These are phyloP conservation scores for Cataglyphis hispanica DNA, from an alignment of 1,140 invertebrate genomes.

Conservation along the genomic window DNA sequence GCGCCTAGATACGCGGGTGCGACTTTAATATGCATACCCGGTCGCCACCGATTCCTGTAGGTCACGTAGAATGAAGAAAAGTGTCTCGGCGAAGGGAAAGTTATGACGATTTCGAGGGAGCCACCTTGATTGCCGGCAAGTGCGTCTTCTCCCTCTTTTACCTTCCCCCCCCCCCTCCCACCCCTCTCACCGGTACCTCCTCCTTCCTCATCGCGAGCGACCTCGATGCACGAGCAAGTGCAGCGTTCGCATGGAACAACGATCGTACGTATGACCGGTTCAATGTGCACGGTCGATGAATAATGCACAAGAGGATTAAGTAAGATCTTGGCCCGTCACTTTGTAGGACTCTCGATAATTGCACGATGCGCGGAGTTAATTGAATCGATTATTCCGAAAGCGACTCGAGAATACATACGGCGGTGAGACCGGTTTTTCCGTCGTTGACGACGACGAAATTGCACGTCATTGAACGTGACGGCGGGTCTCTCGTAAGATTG, in stretches of 20 bases:
- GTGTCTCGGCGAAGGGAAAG: conserved; percentile 66
- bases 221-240: conserved; percentile 51
- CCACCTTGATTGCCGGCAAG: not conserved
- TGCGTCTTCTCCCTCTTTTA: not conserved
- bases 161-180: not conserved
- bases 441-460: not conserved
- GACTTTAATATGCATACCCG: conserved; percentile 71
- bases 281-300: conserved; percentile 40
- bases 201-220: conserved; percentile 21
- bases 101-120: conserved; percentile 64
- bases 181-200: too few relatives aligned
- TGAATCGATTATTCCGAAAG: conserved; percentile 39
- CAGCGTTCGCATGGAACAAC: conserved; percentile 11
- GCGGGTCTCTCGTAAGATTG: not conserved
- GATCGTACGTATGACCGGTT: not conserved
- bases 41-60: conserved; percentile 25
- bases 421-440: not conserved
- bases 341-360: conserved; percentile 15
- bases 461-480: not conserved
- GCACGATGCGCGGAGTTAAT: conserved; percentile 20
- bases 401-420: not conserved
- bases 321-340: conserved; percentile 36
- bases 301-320: conserved; percentile 54
- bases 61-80: conserved; percentile 68
- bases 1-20: conserved; percentile 56